phyloP scores from a whole-genome alignment of 2,113 vertebrate genomes.

The Trematocara variabile region DNA sequence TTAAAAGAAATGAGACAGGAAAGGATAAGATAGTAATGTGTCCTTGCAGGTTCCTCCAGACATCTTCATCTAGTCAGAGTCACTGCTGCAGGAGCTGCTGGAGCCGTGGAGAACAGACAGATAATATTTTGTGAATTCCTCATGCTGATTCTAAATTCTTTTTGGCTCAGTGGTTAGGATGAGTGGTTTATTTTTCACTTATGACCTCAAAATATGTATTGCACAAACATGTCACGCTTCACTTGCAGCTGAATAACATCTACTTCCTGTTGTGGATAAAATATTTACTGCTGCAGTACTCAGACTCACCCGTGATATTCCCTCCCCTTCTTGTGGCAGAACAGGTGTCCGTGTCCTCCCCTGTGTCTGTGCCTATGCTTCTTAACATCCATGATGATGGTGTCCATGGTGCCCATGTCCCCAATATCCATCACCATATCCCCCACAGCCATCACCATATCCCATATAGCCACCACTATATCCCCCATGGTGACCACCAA shows the following conservation, averaged over 20 bases:
- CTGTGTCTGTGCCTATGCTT: background rate
- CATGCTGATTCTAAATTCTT: background rate
- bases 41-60: background rate
- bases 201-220: background rate
- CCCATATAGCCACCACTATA: background rate
- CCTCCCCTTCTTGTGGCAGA: conserved; percentile 56
- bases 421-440: background rate
- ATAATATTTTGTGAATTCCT: background rate
- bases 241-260: background rate
- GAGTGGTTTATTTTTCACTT: background rate
- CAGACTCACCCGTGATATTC: conserved; percentile 30
- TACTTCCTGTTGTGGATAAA: background rate
- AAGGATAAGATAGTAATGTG: background rate
- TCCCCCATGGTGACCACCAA: background rate
- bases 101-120: background rate
- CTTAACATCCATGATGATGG: background rate
- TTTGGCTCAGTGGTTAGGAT: background rate
- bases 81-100: background rate
- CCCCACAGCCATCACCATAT: background rate
- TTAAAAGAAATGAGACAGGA: background rate
- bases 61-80: background rate
- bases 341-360: conserved; percentile 16
- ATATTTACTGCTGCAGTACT: background rate
- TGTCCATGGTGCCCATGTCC: background rate
- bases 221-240: background rate